Conservation (phyloP, 53 echinoderm and acorn worm genomes). For the Henricia sp. region DNA sequence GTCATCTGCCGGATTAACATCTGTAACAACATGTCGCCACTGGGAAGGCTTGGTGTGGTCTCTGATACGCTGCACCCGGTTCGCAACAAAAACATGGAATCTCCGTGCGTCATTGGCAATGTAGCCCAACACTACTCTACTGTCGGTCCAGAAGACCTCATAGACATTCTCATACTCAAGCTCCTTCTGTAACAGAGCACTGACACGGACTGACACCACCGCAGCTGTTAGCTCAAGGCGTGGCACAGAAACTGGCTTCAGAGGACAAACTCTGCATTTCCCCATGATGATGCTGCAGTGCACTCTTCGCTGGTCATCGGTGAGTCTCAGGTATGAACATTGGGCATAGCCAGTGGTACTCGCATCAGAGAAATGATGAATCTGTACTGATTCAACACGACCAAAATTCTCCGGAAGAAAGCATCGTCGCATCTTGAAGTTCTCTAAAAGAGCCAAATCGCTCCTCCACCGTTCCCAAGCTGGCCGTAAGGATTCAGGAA, state of each 20-base stretch:
- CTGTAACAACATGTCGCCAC: too few relatives aligned
- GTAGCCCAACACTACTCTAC: too few relatives aligned
- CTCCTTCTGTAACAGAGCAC: constrained; percentile 31
- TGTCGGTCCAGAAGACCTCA: too few relatives aligned
- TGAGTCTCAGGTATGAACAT: constrained; percentile 63
- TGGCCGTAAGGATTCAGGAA: constrained; percentile 51
- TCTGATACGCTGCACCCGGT: too few relatives aligned
- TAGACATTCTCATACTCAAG: constrained; percentile 7
- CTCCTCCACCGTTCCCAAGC: constrained; percentile 46
- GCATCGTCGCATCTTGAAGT: constrained; percentile 47
- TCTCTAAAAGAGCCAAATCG: constrained; percentile 11
- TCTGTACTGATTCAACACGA: constrained; percentile 6
- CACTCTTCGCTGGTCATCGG: constrained; percentile 30
- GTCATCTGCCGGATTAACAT: too few relatives aligned
- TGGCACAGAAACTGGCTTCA: constrained; percentile 51
- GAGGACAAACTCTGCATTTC: constrained; percentile 71
- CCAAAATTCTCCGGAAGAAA: constrained; percentile 38
- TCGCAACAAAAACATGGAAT: too few relatives aligned
- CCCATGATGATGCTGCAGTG: constrained; percentile 53
- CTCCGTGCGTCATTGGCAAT: too few relatives aligned
- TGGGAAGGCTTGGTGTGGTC: too few relatives aligned
- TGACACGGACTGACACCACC: constrained; percentile 61
- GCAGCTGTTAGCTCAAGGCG: constrained; percentile 69
- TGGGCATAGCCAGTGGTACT: constrained; percentile 67
- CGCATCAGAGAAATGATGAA: constrained; percentile 66